Conservation (phyloP, 1,140 invertebrate species). For the Pissodes strobi region DNA sequence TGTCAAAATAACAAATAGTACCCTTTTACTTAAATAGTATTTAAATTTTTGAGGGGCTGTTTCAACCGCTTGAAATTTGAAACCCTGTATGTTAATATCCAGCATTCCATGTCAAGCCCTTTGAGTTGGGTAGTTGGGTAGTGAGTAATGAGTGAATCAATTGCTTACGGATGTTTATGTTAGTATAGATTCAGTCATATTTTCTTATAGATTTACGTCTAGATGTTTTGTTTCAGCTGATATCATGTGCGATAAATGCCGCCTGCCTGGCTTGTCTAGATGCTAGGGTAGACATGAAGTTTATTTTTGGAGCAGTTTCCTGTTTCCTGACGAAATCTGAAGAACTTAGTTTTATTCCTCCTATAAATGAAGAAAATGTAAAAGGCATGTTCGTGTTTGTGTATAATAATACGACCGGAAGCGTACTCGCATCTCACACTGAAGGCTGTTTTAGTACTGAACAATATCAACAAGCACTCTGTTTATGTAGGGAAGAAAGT, state of each 20-base stretch:
- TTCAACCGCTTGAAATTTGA: too few species aligned
- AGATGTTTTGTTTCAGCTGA: conserved; percentile 60
- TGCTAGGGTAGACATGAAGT: conserved; percentile 79
- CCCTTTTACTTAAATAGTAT: too few species aligned
- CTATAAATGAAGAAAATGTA: conserved; percentile 53
- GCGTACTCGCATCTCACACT: conserved; percentile 68
- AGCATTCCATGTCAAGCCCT: too few species aligned
- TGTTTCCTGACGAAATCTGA: conserved; percentile 70
- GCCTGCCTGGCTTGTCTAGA: conserved; percentile 79
- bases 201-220: too few species aligned
- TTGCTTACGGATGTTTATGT: too few species aligned
- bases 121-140: too few species aligned
- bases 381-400: conserved; percentile 69
- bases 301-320: conserved; percentile 75
- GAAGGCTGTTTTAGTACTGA: conserved; percentile 68
- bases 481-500: conserved; percentile 67
- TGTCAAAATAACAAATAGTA: too few species aligned
- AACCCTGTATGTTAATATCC: too few species aligned
- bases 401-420: conserved; percentile 70
- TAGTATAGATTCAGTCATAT: too few species aligned
- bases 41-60: too few species aligned
- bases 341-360: conserved; percentile 68
- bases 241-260: conserved; percentile 82
- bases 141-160: too few species aligned
- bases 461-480: conserved; percentile 67